Evolutionary conservation across 2,113 vertebrate species (phyloP), one percentile per base, ranked within the genome.

Genomic region (Paraplagusia blochii): DNA sequence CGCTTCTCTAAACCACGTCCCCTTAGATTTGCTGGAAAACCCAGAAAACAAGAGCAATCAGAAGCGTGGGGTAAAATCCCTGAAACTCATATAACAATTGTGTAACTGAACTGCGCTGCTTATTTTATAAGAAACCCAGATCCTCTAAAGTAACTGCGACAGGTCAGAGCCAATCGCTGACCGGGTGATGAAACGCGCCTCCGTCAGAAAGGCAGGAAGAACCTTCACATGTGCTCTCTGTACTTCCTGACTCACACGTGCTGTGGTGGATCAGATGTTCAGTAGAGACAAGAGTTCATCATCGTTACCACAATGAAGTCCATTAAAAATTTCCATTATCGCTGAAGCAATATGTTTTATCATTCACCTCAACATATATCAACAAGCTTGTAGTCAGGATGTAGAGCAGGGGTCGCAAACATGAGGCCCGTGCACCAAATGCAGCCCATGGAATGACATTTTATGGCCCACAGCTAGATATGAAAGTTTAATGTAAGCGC

Each of bases 101-200:
- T 34, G 42, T 69, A 60, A 55, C 36, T 11, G 34, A 11, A 18
- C 11, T 1, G 6, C 36, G 45, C 8, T 10, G 38, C 22, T 67
- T 48, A 45, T 79, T 80, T n/a, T 87, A 83, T 85, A 82, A 12
- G 2, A 38, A 9, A n/a, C 46, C 35, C 63, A 68, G 47, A 44
- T 49, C 58, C 38, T 50, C 9, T 36, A 18, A 18, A 46, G 69
- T 66, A 42, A 66, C 57, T 81, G 77, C 77, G 70, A 81, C 67
- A 81, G 54, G 60, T 69, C 80, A 49, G 44, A 56, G 44, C 34
- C 49, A 58, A 8, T 60, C 55, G 40, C 17, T n/a, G 17, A 18
- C 9, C 44, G 15, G 14, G 34, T 87, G 80, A 63, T 39, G 74
- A 67, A 86, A 87, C 47, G 50, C 33, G 15, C 12, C 11, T 36